Percentiles rank a stretch among this genome's conserved stretches.
These are phyloP conservation scores for Nemotelus nigrinus DNA, from an alignment of 2,888 invertebrate species.

Conservation along the genomic window DNA sequence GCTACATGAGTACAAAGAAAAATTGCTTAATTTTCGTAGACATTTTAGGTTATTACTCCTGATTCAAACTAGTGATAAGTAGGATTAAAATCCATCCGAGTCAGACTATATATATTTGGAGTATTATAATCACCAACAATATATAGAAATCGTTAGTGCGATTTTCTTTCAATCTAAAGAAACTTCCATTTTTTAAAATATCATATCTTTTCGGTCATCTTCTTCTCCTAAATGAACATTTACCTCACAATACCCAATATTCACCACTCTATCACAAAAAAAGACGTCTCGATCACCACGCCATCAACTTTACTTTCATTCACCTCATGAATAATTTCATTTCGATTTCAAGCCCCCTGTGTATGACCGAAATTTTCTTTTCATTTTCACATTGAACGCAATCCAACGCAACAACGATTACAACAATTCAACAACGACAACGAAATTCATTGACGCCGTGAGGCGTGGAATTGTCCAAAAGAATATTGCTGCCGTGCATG, in stretches of 20 bases:
- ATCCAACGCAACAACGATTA: background rate
- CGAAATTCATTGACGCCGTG: background rate
- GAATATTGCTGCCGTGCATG: background rate
- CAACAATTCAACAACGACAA: background rate
- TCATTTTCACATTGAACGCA: slow-evolving; percentile 15
- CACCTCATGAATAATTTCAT: background rate
- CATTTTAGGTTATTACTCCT: too few relatives aligned
- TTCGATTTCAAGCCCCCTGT: background rate
- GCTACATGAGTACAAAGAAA: too few relatives aligned
- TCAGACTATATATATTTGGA: too few relatives aligned
- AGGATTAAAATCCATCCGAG: too few relatives aligned
- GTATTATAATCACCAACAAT: too few relatives aligned
- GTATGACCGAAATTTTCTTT: slow-evolving; percentile 24
- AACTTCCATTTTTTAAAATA: too few relatives aligned
- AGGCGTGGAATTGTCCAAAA: background rate
- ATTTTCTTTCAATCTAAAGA: too few relatives aligned
- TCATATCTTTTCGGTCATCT: background rate
- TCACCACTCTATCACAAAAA: too few relatives aligned
- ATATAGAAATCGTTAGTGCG: too few relatives aligned
- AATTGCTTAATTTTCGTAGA: too few relatives aligned
- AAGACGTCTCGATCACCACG: background rate
- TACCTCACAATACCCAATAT: too few relatives aligned
- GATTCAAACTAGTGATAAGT: too few relatives aligned
- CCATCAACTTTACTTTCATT: background rate
- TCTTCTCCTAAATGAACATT: background rate